Evolutionary conservation across 23 tunicate genomes (phyloP).

Genomic region (Phallusia fumigata): DNA sequence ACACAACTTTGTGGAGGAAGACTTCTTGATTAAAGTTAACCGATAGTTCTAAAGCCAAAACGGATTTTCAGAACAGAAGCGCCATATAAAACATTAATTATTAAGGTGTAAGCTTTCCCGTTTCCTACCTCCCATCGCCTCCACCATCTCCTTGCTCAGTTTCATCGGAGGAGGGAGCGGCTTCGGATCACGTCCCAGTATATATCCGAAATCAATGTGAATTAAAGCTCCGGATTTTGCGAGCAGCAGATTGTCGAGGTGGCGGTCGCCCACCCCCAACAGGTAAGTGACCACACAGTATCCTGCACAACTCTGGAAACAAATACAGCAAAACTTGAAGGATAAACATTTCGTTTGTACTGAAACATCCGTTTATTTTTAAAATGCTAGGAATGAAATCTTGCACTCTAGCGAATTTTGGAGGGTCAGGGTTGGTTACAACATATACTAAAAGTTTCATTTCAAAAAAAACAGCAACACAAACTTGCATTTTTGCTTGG

Average conservation of each 20-base stretch:
- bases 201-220: constrained; percentile 97
- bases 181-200: constrained; percentile 94
- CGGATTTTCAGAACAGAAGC: no score
- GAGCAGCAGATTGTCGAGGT: constrained; percentile 85
- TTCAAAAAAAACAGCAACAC: no score
- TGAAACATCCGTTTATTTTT: no score
- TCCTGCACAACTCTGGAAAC: constrained; percentile 82
- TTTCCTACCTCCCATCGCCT: constrained; percentile 93
- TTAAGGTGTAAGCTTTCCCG: background rate
- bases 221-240: constrained; percentile 75
- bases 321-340: background rate
- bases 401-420: no score
- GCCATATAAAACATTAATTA: background rate
- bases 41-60: no score
- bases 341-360: no score
- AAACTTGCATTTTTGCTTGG: no score
- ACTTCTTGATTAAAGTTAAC: no score
- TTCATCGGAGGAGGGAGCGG: constrained; percentile 98
- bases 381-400: no score
- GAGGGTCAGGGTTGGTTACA: no score
- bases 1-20: no score
- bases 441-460: no score
- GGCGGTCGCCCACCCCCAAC: constrained; percentile 96
- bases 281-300: constrained; percentile 96
- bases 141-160: constrained; percentile 98